These are phyloP conservation scores for Morinoia aosen DNA, from an alignment of 2,888 invertebrate genomes.

Conservation along the genomic window DNA sequence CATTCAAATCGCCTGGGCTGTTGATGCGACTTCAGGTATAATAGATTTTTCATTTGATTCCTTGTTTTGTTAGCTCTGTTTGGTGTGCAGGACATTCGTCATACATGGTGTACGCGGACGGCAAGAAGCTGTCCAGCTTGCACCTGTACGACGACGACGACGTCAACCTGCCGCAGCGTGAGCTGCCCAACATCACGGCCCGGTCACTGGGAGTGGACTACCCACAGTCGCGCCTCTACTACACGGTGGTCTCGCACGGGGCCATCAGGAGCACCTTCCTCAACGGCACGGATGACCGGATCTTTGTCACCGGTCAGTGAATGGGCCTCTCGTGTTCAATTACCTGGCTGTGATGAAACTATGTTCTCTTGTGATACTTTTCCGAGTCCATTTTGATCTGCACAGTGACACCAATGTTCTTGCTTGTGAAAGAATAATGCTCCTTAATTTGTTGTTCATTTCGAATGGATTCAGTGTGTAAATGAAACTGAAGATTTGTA, in stretches of 20 bases:
- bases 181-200: constrained; percentile 78
- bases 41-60: no score
- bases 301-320: constrained; percentile 79
- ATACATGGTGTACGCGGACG: constrained; percentile 87
- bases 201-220: constrained; percentile 81
- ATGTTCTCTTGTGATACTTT: background rate
- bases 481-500: background rate
- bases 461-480: background rate
- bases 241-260: constrained; percentile 90
- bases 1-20: background rate
- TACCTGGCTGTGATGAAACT: background rate
- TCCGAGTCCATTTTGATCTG: background rate
- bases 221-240: constrained; percentile 80
- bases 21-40: no score
- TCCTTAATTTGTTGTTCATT: background rate
- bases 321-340: background rate
- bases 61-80: constrained; percentile 67
- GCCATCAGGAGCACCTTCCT: constrained; percentile 86
- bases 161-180: constrained; percentile 79
- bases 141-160: constrained; percentile 81
- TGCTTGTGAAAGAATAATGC: background rate
- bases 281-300: constrained; percentile 82
- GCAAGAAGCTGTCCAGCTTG: constrained; percentile 85
- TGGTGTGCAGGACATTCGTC: constrained; percentile 83
- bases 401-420: background rate